Evolutionary conservation across 2,888 invertebrate species (phyloP), one percentile per base, ranked within the genome.

Genomic region (Plagodis dolabraria): DNA sequence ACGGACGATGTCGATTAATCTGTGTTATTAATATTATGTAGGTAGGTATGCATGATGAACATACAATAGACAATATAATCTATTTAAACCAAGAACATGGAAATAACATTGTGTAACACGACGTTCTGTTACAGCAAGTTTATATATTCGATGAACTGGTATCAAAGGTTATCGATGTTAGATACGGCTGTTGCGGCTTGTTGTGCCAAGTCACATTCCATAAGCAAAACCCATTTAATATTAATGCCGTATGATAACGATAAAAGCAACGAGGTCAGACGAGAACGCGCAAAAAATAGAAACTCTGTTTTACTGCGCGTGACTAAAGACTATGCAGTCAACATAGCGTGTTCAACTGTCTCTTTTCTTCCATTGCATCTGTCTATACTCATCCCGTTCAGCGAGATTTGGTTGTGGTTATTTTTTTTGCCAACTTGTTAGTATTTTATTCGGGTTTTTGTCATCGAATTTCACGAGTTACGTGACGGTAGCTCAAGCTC

Each of bases 181-280:
- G 22, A 22, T 22, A 74, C 77, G 79, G 77, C 76, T 70, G 74
- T 73, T 71, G 71, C 76, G 70, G 75, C 74, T 77, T 68, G 75
- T 80, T 80, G 74, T 77, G 73, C 72, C 75, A 71, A 71, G 69
- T 70, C 77, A 75, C 80, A 82, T 84, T 85, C 80, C 79, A 80
- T 79, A 73, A 79, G 80, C 80, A 75, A 86, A 87, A 85, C 85
- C 82, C 82, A 83, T 86, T 87, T 88, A 86, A 87, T 87, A 85
- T 86, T 87, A 86, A 80, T 80, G 79, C 72, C 72, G 82, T 81
- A 85, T 87, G 91, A 91, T 91, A 92, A 89, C 87, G 91, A 92
- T 92, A 90, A 22, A 89, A 89, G 80, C 85, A 86, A 87, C 87
- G 91, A 91, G 91, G 91, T 90, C 90, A 90, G 85, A 83, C 82